Conservation (phyloP, 2,113 vertebrate species). For the Burhinus oedicnemus region DNA sequence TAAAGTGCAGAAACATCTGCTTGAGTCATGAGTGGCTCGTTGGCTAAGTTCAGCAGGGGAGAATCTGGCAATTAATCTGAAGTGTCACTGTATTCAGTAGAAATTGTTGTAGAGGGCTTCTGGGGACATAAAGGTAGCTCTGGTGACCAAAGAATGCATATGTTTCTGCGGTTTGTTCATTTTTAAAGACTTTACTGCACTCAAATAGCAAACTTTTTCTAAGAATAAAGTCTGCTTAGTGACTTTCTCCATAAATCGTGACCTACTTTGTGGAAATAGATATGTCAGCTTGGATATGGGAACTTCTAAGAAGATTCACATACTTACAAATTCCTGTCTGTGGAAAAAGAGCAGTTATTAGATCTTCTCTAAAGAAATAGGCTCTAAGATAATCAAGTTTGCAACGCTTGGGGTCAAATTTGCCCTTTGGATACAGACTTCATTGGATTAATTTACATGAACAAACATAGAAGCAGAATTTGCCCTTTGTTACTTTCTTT, state of each 20-base stretch:
- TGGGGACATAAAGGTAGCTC: background rate
- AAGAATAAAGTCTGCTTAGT: background rate
- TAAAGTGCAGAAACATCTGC: slow-evolving; percentile 36
- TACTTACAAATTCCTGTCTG: background rate
- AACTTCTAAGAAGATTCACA: background rate
- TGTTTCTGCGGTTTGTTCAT: slow-evolving; percentile 2
- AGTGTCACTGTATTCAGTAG: background rate
- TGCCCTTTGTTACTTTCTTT: background rate
- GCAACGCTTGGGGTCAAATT: background rate
- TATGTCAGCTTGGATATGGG: background rate
- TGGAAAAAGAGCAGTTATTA: background rate
- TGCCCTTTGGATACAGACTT: background rate
- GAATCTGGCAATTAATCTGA: slow-evolving; percentile 42
- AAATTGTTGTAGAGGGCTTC: slow-evolving; percentile 13
- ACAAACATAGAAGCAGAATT: background rate
- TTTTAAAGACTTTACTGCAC: slow-evolving; percentile 3
- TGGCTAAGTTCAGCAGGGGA: slow-evolving; percentile 19
- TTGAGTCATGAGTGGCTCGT: slow-evolving; percentile 1
- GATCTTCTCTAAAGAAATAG: background rate
- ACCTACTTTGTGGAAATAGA: background rate
- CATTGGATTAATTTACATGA: background rate
- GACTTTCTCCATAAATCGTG: background rate
- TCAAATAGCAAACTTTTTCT: background rate
- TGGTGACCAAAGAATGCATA: background rate
- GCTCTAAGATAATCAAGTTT: background rate